Evolutionary conservation across 2,888 invertebrate species (phyloP).

Genomic region (Gymnosoma rotundatum): DNA sequence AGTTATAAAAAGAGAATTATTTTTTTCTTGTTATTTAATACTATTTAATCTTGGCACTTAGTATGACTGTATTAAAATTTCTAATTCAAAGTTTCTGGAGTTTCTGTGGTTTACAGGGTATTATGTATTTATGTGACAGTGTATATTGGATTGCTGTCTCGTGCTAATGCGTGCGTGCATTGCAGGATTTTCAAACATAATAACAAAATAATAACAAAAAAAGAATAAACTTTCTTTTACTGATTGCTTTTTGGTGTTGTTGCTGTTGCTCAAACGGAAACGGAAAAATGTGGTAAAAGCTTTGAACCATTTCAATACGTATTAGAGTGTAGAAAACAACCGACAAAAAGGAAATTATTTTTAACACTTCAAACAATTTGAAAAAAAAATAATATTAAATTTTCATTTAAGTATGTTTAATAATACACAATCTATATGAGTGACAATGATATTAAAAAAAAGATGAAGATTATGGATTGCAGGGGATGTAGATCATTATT

Average conservation of each 20-base stretch:
- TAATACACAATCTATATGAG: too few species aligned
- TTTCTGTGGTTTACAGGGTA: not conserved
- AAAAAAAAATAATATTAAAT: too few species aligned
- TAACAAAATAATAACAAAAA: constrained; percentile 10
- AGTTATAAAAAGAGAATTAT: not conserved
- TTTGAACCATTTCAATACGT: constrained; percentile 55
- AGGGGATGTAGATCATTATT: too few species aligned
- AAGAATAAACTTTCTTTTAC: constrained; percentile 25
- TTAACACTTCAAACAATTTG: constrained; percentile 54
- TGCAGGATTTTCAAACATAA: constrained; percentile 34
- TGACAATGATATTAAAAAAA: too few species aligned
- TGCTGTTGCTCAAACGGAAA: constrained; percentile 55
- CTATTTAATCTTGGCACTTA: not conserved
- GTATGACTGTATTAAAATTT: not conserved
- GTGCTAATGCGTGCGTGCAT: constrained; percentile 51
- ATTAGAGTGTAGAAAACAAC: constrained; percentile 33
- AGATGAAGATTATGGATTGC: too few species aligned
- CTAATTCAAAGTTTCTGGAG: not conserved
- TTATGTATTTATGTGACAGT: not conserved
- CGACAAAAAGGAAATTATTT: constrained; percentile 66
- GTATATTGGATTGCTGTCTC: not conserved
- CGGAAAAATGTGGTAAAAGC: constrained; percentile 71
- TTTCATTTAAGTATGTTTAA: too few species aligned
- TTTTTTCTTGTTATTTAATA: not conserved
- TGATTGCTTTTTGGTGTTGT: constrained; percentile 8